These are phyloP conservation scores for Marmota monax DNA, from an alignment of 2,113 vertebrate genomes.

Conservation along the genomic window DNA sequence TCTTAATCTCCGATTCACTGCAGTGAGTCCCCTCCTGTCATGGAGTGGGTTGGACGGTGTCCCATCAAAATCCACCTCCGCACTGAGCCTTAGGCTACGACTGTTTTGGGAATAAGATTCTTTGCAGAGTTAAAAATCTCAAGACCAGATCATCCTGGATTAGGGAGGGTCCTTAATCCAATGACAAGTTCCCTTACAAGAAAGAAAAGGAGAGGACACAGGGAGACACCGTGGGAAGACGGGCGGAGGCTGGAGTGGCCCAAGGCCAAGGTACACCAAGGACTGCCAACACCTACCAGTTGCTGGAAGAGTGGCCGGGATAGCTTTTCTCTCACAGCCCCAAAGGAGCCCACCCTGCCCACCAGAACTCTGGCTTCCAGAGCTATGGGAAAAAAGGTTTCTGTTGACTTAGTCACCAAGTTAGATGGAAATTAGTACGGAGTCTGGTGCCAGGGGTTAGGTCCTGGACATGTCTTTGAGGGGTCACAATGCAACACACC, in stretches of 20 bases:
- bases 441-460: not conserved
- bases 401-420: not conserved
- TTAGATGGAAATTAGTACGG: not conserved
- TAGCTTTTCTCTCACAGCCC: not conserved
- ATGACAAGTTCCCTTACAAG: not conserved
- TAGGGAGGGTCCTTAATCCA: not conserved
- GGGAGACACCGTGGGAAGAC: not conserved
- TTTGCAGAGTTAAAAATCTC: not conserved
- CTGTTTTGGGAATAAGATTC: not conserved
- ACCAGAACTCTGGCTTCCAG: not conserved
- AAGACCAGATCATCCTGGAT: not conserved
- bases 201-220: not conserved
- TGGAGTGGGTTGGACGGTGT: not conserved
- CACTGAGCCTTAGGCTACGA: not conserved
- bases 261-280: too few relatives aligned
- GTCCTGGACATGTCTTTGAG: not conserved
- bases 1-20: not conserved
- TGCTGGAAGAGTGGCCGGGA: not conserved
- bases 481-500: not conserved
- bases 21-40: too few relatives aligned
- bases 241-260: too few relatives aligned
- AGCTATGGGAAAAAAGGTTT: not conserved
- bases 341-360: not conserved
- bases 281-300: too few relatives aligned
- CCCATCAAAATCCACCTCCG: not conserved